phyloP scores from a whole-genome alignment of 2,888 invertebrate genomes.

The Hypselothyrea guttata region DNA sequence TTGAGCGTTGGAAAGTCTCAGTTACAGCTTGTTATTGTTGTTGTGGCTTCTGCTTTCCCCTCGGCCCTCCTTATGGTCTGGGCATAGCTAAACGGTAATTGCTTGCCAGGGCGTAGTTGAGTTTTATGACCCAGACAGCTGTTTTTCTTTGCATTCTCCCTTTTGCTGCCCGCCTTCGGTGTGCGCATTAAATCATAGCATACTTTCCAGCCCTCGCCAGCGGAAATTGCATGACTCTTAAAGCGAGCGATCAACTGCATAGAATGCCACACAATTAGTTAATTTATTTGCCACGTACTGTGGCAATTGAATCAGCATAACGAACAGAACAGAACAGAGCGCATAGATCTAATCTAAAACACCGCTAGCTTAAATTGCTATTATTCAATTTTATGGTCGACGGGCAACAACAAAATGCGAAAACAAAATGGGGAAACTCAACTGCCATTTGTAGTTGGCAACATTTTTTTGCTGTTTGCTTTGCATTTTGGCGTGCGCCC shows the following conservation, averaged over 20 bases:
- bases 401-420: not conserved
- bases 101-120: conserved; percentile 64
- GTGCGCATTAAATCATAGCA: conserved; percentile 52
- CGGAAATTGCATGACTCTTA: conserved; percentile 24
- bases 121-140: conserved; percentile 71
- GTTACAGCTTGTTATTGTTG: conserved; percentile 45
- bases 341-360: conserved; percentile 45
- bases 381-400: conserved; percentile 48
- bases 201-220: conserved; percentile 33
- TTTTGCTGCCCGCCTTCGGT: not conserved
- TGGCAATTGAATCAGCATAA: conserved; percentile 43
- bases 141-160: conserved; percentile 33
- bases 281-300: conserved; percentile 24
- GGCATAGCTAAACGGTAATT: conserved; percentile 69
- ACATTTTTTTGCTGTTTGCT: conserved; percentile 1
- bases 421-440: not conserved
- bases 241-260: conserved; percentile 11
- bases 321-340: conserved; percentile 3
- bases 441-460: conserved; percentile 1
- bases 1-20: conserved; percentile 50
- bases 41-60: conserved; percentile 9
- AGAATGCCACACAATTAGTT: conserved; percentile 41
- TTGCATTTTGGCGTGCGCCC: conserved; percentile 13
- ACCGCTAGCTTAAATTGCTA: conserved; percentile 39
- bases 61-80: conserved; percentile 19